Conservation (phyloP, 2,113 vertebrate species). For the Centropus bengalensis region DNA sequence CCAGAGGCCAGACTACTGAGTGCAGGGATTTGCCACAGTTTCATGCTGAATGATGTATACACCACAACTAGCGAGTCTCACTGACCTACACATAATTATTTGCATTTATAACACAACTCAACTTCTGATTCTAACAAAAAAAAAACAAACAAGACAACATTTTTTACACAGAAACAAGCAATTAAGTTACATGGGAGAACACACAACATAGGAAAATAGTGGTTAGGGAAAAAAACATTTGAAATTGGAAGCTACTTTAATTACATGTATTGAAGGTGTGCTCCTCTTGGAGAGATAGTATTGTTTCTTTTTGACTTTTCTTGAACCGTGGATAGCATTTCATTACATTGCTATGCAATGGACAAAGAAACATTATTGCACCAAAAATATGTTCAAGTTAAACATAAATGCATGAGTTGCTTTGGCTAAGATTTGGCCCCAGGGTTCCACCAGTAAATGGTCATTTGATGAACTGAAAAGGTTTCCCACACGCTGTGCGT, state of each 20-base stretch:
- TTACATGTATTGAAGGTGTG: background rate
- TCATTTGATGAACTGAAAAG: rapidly evolving
- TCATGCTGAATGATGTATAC: background rate
- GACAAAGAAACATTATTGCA: background rate
- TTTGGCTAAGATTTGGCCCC: background rate
- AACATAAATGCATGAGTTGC: background rate
- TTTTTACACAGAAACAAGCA: background rate
- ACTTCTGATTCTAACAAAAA: background rate
- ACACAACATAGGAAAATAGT: background rate
- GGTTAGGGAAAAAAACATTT: background rate
- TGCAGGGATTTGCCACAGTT: background rate
- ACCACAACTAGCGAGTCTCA: background rate
- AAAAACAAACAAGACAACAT: background rate
- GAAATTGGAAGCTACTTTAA: background rate
- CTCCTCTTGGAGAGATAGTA: background rate
- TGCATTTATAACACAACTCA: background rate
- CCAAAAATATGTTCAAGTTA: background rate
- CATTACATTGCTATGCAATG: background rate
- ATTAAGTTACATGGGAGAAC: background rate
- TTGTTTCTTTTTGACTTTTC: background rate
- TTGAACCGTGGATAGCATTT: background rate
- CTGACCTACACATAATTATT: background rate
- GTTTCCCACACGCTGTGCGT: rapidly evolving
- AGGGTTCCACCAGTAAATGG: rapidly evolving
- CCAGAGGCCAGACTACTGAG: background rate